Conservation (phyloP, 2,888 invertebrate species). For the Ethmia dodecea region DNA sequence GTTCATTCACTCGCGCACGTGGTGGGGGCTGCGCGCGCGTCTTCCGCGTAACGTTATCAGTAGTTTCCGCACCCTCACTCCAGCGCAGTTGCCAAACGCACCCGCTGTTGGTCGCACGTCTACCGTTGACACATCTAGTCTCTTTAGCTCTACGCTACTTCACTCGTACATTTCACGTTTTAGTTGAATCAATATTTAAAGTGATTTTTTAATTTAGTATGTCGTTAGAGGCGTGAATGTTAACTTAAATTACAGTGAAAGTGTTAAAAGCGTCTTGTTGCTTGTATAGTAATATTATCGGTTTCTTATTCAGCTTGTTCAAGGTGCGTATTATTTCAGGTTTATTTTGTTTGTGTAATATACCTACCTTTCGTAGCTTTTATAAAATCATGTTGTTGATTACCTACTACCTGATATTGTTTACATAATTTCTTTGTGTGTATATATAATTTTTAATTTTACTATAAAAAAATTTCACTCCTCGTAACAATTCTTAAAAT, state of each 20-base stretch:
- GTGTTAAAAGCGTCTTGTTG: conserved; percentile 24
- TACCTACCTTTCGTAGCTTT: too few species aligned
- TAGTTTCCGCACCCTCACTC: conserved; percentile 72
- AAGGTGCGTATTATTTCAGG: conserved; percentile 35
- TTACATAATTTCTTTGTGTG: too few species aligned
- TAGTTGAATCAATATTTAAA: conserved; percentile 4
- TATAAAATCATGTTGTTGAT: too few species aligned
- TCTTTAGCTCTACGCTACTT: conserved; percentile 31
- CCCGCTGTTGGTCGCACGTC: conserved; percentile 70
- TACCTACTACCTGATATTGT: too few species aligned
- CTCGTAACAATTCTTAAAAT: too few species aligned
- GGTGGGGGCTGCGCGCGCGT: conserved; percentile 57
- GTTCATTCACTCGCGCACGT: conserved; percentile 62
- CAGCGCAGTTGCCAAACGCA: conserved; percentile 72
- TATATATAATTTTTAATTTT: too few species aligned
- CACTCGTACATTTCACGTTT: not conserved
- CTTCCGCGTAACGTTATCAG: conserved; percentile 76
- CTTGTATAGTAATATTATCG: conserved; percentile 24
- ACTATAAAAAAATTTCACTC: too few species aligned
- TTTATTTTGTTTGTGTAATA: too few species aligned
- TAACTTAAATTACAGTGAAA: conserved; percentile 26
- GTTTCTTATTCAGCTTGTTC: conserved; percentile 19
- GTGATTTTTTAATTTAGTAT: conserved; percentile 1
- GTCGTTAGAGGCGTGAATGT: conserved; percentile 10
- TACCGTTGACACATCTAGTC: conserved; percentile 58